Conservation (phyloP, 2,113 vertebrate genomes). For the Onychorhynchus coronatus region DNA sequence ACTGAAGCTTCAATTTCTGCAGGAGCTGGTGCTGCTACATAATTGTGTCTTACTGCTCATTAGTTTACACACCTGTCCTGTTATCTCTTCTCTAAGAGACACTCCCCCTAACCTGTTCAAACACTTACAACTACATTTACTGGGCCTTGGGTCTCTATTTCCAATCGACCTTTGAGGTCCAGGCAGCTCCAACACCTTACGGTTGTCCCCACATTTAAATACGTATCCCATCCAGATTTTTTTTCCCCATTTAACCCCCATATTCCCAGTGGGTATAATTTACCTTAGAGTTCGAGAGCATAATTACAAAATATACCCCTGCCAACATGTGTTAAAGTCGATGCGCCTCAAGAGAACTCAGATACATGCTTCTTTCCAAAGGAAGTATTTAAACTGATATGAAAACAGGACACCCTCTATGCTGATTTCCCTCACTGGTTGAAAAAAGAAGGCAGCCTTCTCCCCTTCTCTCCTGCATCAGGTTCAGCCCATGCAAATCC, state of each 20-base stretch:
- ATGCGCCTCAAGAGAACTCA: not conserved
- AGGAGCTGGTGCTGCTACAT: not conserved
- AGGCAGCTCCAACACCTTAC: not conserved
- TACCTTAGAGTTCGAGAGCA: not conserved
- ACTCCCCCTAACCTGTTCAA: not conserved
- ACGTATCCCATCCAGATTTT: not conserved
- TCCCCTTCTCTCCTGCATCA: not conserved
- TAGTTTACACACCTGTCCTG: not conserved
- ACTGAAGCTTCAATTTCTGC: not conserved
- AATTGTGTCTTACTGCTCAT: not conserved
- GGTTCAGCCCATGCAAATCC: not conserved
- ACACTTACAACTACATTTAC: not conserved
- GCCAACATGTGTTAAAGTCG: not conserved
- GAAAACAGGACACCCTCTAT: not conserved
- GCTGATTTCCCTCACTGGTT: not conserved
- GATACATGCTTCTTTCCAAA: not conserved
- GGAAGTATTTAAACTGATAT: not conserved
- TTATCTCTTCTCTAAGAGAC: not conserved
- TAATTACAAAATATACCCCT: not conserved
- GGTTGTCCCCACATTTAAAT: not conserved
- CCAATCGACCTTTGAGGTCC: not conserved
- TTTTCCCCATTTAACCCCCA: not conserved
- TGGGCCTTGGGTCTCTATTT: not conserved
- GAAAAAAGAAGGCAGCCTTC: not conserved
- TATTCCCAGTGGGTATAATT: not conserved